Conservation (phyloP, 1,140 invertebrate species). For the Drosophila dunni region DNA sequence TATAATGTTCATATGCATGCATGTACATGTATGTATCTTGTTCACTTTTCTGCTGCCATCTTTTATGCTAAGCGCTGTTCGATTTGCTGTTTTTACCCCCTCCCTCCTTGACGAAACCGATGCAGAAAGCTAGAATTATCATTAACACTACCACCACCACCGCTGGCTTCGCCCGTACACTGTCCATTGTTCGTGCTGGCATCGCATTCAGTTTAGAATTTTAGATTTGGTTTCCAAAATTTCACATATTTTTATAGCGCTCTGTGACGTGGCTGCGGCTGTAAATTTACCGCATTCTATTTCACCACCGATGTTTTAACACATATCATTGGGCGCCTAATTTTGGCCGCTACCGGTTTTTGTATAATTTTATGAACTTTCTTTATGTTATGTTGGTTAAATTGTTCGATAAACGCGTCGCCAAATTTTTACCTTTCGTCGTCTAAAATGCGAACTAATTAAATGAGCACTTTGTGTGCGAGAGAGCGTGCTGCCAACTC, state of each 20-base stretch:
- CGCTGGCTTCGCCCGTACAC: constrained; percentile 16
- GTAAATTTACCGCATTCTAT: constrained; percentile 74
- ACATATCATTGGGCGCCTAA: constrained; percentile 40
- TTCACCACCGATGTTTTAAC: constrained; percentile 24
- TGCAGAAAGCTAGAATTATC: constrained; percentile 67
- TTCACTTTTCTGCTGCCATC: constrained; percentile 73
- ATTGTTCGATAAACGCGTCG: constrained; percentile 69
- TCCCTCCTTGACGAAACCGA: constrained; percentile 36
- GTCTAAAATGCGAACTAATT: constrained; percentile 82
- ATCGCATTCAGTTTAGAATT: constrained; percentile 49
- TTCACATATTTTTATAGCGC: constrained; percentile 51
- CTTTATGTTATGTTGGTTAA: constrained; percentile 48
- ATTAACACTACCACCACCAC: constrained; percentile 51
- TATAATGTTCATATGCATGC: constrained; percentile 36
- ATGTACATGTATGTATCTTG: constrained; percentile 58
- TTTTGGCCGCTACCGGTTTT: constrained; percentile 64
- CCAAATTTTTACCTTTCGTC: constrained; percentile 76
- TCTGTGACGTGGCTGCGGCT: constrained; percentile 76
- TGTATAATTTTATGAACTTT: constrained; percentile 48
- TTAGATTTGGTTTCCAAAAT: constrained; percentile 55
- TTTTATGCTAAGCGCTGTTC: constrained; percentile 72
- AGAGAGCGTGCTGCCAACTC: constrained; percentile 61
- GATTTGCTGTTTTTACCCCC: constrained; percentile 41
- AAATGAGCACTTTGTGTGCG: constrained; percentile 74
- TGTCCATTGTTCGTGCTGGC: constrained; percentile 43